Conservation (phyloP, 2,888 invertebrate genomes). For the Sinopyrophorus schimmeli region DNA sequence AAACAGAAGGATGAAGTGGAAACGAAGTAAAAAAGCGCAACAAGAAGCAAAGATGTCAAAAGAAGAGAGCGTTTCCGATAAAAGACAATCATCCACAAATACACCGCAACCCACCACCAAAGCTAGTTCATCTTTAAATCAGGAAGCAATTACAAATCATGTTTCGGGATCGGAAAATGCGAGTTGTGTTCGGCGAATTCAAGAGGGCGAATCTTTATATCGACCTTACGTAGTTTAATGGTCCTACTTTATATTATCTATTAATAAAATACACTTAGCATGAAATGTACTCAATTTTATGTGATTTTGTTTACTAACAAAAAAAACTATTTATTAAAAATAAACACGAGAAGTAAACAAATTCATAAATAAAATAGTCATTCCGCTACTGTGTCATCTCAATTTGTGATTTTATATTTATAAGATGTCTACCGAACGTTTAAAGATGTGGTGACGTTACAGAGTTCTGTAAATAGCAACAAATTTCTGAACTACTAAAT, state of each 20-base stretch:
- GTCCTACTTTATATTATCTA: not conserved
- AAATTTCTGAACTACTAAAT: too few species aligned
- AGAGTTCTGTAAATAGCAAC: too few species aligned
- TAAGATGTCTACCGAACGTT: too few species aligned
- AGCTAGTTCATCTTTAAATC: slow-evolving; percentile 23
- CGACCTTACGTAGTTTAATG: slow-evolving; percentile 57
- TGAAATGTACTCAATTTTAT: too few species aligned
- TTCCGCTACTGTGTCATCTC: too few species aligned
- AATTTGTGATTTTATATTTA: too few species aligned
- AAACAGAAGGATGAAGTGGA: slow-evolving; percentile 99
- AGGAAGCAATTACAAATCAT: slow-evolving; percentile 17
- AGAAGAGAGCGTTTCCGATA: slow-evolving; percentile 42
- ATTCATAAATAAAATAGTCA: too few species aligned
- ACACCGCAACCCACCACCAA: slow-evolving; percentile 17
- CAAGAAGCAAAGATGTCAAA: slow-evolving; percentile 75
- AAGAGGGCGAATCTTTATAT: slow-evolving; percentile 55
- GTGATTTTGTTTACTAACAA: too few species aligned
- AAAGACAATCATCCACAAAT: slow-evolving; percentile 32
- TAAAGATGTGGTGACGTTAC: too few species aligned
- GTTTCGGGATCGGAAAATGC: slow-evolving; percentile 28
- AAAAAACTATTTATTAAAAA: too few species aligned
- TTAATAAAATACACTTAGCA: too few species aligned
- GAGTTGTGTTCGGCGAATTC: slow-evolving; percentile 42
- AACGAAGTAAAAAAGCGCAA: slow-evolving; percentile 94
- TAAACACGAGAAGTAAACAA: too few species aligned